A percentile compares a stretch with the other conserved stretches of the same genome.
These are phyloP conservation scores for Anastrepha obliqua DNA, from an alignment of 1,140 invertebrate species.

Conservation along the genomic window DNA sequence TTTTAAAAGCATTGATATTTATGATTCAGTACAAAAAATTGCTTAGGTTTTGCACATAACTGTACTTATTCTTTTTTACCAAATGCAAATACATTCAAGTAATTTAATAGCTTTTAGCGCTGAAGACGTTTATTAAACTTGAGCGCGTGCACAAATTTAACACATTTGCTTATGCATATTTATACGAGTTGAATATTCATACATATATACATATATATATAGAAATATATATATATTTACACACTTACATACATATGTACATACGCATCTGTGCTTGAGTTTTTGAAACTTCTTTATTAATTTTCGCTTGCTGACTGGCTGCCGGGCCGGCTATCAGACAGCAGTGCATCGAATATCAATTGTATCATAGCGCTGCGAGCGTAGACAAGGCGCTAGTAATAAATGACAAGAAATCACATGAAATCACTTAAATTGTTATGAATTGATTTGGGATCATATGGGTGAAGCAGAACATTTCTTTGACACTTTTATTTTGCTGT, in stretches of 20 bases:
- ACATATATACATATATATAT: not conserved
- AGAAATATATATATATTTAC: not conserved
- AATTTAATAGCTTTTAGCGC: constrained; percentile 49
- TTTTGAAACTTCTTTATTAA: not conserved
- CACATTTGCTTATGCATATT: not conserved
- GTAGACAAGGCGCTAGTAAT: not conserved
- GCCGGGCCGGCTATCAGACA: not conserved
- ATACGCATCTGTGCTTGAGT: not conserved
- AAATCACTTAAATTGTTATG: constrained; percentile 32
- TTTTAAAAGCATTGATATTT: too few relatives aligned
- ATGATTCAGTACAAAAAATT: too few relatives aligned
- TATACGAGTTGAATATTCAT: not conserved
- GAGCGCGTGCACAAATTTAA: constrained; percentile 30
- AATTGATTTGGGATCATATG: not conserved
- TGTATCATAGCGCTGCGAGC: not conserved
- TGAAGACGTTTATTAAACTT: not conserved
- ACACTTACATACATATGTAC: not conserved
- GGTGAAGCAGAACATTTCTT: too few relatives aligned
- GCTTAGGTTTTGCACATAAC: too few relatives aligned
- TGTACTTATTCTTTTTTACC: not conserved
- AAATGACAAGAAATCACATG: not conserved
- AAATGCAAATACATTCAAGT: constrained; percentile 38
- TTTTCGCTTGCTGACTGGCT: too few relatives aligned
- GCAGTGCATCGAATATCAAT: not conserved
- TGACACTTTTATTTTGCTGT: too few relatives aligned